Evolutionary conservation across 2,888 invertebrate genomes (phyloP).

Genomic region (Uropetala carovei): DNA sequence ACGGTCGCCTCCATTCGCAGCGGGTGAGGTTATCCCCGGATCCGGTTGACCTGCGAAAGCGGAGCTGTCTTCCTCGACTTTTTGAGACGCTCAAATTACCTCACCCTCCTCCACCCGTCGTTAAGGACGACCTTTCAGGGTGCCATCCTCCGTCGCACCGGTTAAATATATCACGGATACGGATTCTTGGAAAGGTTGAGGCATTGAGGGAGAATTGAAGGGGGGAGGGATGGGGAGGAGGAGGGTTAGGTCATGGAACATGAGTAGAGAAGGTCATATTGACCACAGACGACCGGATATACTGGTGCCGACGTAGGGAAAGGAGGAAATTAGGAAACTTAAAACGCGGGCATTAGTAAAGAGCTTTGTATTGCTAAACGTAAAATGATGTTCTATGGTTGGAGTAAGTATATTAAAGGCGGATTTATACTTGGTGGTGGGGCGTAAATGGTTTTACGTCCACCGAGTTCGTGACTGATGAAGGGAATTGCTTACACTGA

Average conservation of each 20-base stretch:
- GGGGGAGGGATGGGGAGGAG: not conserved
- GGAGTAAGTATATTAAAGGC: too few relatives aligned
- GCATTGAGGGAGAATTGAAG: not conserved
- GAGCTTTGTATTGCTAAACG: too few relatives aligned
- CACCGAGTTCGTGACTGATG: too few relatives aligned
- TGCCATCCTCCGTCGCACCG: not conserved
- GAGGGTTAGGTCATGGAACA: not conserved
- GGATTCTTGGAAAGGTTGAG: not conserved
- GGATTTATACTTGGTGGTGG: too few relatives aligned
- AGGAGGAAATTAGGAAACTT: not conserved
- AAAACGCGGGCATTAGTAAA: too few relatives aligned
- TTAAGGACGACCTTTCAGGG: slow-evolving; percentile 8
- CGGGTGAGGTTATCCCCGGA: not conserved
- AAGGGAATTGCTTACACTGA: too few relatives aligned
- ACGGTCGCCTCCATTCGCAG: not conserved
- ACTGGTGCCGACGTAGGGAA: not conserved
- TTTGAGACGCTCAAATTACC: not conserved
- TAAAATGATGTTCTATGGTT: too few relatives aligned
- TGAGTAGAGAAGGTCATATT: not conserved
- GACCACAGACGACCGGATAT: not conserved
- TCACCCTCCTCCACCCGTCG: not conserved
- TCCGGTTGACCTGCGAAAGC: not conserved
- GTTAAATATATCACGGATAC: not conserved
- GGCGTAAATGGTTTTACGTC: too few relatives aligned
- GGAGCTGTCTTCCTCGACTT: not conserved